These are phyloP conservation scores for Leptinotarsa haldemani DNA, from an alignment of 2,888 invertebrate genomes.

Conservation along the genomic window DNA sequence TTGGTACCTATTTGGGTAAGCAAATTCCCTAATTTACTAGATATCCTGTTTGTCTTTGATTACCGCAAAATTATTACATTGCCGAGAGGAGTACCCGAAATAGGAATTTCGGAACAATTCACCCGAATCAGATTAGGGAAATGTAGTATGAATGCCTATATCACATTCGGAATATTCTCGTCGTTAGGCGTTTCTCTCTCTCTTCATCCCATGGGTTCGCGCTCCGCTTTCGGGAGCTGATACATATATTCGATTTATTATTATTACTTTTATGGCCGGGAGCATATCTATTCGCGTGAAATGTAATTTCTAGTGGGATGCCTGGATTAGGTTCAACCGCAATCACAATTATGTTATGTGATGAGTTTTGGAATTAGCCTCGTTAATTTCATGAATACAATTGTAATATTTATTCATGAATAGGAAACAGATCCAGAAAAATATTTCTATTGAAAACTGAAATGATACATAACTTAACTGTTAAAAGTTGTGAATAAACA, in stretches of 20 bases:
- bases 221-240: constrained; percentile 1
- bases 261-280: constrained; percentile 37
- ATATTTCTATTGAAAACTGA: not conserved
- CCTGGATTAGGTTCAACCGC: constrained; percentile 20
- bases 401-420: not conserved
- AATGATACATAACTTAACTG: too few species aligned
- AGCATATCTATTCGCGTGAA: constrained; percentile 31
- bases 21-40: not conserved
- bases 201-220: not conserved
- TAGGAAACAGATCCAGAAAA: not conserved
- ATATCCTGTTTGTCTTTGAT: constrained; percentile 7
- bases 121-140: constrained; percentile 25
- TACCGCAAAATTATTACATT: constrained; percentile 5
- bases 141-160: constrained; percentile 26
- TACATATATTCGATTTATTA: constrained; percentile 34
- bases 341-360: constrained; percentile 17
- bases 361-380: constrained; percentile 17
- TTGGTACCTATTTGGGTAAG: not conserved
- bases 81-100: constrained; percentile 1
- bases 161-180: constrained; percentile 24
- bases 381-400: constrained; percentile 6
- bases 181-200: not conserved
- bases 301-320: constrained; percentile 34
- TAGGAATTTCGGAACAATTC: constrained; percentile 7
- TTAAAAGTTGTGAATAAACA: too few species aligned